Conservation (phyloP, 2,113 vertebrate species). For the Leucopsar rothschildi region DNA sequence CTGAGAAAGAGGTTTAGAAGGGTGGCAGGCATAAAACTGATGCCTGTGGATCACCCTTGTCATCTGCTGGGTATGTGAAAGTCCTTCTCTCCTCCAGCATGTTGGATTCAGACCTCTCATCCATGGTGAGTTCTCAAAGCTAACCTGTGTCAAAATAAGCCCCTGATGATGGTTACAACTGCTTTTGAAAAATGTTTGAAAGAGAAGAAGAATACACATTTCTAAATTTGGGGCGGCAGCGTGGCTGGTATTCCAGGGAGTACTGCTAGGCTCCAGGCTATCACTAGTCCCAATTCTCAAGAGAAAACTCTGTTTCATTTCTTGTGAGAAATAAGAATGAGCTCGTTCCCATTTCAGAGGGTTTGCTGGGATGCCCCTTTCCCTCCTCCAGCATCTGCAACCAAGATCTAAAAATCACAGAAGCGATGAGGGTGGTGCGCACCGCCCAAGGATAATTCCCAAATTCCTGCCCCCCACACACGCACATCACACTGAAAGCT, state of each 20-base stretch:
- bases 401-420: constrained; percentile 18
- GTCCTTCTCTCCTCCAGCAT: not conserved
- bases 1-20: not conserved
- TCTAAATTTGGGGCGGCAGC: not conserved
- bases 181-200: constrained; percentile 16
- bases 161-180: not conserved
- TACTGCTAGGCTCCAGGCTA: constrained; percentile 5
- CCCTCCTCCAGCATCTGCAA: constrained; percentile 26
- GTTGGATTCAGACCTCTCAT: not conserved
- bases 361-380: constrained; percentile 25
- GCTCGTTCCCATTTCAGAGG: constrained; percentile 11
- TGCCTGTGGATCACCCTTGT: not conserved
- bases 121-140: not conserved
- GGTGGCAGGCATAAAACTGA: not conserved
- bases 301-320: constrained; percentile 15
- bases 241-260: not conserved
- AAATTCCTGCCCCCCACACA: not conserved
- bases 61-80: not conserved
- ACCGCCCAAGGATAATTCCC: constrained; percentile 32
- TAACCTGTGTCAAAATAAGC: not conserved
- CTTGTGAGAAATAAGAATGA: not conserved
- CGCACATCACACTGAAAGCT: not conserved
- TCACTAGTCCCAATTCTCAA: not conserved
- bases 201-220: not conserved
- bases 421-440: constrained; percentile 22